These are phyloP conservation scores for Microctonus hyperodae DNA, from an alignment of 2,888 invertebrate species.

Conservation along the genomic window DNA sequence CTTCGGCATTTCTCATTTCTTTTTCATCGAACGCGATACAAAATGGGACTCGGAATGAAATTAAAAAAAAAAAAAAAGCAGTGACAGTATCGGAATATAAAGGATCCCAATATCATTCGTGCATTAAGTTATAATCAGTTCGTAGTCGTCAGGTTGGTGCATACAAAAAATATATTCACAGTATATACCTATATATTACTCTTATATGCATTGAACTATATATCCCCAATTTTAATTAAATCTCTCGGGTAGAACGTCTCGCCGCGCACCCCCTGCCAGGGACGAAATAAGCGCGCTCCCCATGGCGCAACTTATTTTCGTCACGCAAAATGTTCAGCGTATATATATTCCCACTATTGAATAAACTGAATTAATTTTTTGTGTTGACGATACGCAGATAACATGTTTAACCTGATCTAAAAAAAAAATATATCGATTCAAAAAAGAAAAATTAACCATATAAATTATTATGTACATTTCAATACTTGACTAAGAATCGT, in stretches of 20 bases:
- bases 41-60: neutral
- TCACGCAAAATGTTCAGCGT: slow-evolving; percentile 51
- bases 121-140: slow-evolving; percentile 18
- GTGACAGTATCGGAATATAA: slow-evolving; percentile 1
- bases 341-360: slow-evolving; percentile 33
- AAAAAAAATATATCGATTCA: no score
- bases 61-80: neutral
- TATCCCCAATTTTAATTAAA: slow-evolving; percentile 40
- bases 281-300: slow-evolving; percentile 50
- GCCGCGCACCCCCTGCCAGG: slow-evolving; percentile 50
- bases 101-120: slow-evolving; percentile 16
- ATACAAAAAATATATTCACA: neutral
- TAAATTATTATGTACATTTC: no score
- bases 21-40: neutral
- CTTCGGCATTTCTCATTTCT: slow-evolving; percentile 12
- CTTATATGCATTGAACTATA: slow-evolving; percentile 24
- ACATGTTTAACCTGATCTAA: no score
- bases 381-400: no score
- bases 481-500: no score
- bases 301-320: slow-evolving; percentile 50
- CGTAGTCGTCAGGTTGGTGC: slow-evolving; percentile 6
- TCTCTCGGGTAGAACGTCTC: slow-evolving; percentile 38
- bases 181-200: slow-evolving; percentile 18
- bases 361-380: no score
- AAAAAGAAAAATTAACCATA: no score